These are phyloP conservation scores for Nothocercus julius DNA, from an alignment of 2,113 vertebrate species.

Conservation along the genomic window DNA sequence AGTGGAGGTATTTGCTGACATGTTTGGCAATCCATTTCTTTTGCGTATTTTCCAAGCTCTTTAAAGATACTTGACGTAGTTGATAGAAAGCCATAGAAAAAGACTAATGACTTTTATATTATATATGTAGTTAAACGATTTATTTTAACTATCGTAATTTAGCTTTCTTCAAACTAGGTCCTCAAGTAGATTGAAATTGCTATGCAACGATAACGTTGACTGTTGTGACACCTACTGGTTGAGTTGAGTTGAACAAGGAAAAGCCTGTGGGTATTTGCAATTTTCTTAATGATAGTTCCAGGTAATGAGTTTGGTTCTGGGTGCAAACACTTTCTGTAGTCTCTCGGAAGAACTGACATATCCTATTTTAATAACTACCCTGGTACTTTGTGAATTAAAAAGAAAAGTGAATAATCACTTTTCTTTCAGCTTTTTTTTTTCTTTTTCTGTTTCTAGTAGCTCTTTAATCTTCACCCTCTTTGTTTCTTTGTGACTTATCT, in stretches of 20 bases:
- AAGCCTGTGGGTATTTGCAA: background rate
- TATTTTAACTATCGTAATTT: background rate
- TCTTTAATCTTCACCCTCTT: constrained; percentile 62
- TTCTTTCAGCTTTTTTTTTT: background rate
- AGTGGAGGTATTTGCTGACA: constrained; percentile 29
- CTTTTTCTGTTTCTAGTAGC: background rate
- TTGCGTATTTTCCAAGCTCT: background rate
- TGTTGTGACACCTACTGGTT: constrained; percentile 54
- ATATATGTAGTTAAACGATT: background rate
- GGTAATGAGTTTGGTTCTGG: background rate
- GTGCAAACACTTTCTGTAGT: background rate
- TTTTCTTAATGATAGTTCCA: background rate
- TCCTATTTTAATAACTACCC: background rate
- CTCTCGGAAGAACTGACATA: background rate
- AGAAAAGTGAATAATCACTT: background rate
- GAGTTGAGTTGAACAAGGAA: background rate
- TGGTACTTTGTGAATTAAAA: background rate
- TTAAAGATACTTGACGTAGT: constrained; percentile 32
- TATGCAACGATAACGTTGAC: background rate
- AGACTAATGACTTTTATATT: background rate
- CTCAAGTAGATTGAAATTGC: background rate
- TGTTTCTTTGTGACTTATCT: constrained; percentile 11
- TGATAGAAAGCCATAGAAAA: constrained; percentile 27
- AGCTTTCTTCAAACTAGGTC: background rate
- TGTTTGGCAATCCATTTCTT: constrained; percentile 58